Evolutionary conservation across 2,113 vertebrate species (phyloP).

Genomic region (Calypte anna): DNA sequence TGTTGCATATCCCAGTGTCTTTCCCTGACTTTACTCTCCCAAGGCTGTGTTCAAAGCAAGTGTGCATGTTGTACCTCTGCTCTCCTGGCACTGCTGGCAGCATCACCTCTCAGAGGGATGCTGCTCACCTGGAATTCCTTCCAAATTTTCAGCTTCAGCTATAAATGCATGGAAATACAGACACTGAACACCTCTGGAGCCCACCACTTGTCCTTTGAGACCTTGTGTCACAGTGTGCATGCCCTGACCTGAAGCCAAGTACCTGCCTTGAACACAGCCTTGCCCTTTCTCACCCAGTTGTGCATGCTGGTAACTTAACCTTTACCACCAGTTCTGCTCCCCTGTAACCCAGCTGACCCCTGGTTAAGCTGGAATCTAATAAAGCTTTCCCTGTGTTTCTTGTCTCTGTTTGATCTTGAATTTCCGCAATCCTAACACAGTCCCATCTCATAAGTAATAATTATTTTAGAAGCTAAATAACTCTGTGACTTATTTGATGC

Average conservation of each 20-base stretch:
- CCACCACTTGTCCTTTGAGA: not conserved
- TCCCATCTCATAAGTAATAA: not conserved
- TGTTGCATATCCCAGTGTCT: not conserved
- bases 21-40: not conserved
- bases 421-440: slow-evolving; percentile 3
- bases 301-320: not conserved
- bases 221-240: not conserved
- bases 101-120: not conserved
- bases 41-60: not conserved
- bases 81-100: accelerated
- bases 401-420: slow-evolving; percentile 59
- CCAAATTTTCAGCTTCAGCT: not conserved
- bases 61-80: accelerated
- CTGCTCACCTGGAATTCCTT: not conserved
- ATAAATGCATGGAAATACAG: not conserved
- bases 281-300: not conserved
- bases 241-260: not conserved
- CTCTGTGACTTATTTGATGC: not conserved
- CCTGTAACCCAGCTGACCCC: slow-evolving; percentile 13
- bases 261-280: not conserved
- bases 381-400: slow-evolving; percentile 62
- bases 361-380: slow-evolving; percentile 42
- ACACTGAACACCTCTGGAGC: not conserved
- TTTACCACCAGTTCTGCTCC: not conserved
- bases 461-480: not conserved